Conservation (phyloP, 2,797 vertebrate species). For the Arctocebus calabarensis region DNA sequence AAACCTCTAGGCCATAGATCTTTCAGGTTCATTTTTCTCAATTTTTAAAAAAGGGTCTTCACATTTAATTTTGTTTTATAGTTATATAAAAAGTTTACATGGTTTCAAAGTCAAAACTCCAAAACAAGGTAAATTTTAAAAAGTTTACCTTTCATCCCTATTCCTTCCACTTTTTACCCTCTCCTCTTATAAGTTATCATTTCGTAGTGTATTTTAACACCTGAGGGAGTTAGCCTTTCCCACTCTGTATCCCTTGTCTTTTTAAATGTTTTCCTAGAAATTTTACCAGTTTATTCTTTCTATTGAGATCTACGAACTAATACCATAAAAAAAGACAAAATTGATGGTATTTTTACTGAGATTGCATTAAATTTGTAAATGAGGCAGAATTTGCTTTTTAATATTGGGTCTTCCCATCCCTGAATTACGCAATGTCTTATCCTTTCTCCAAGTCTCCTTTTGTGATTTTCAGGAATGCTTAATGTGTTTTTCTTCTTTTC, state of each 20-base stretch:
- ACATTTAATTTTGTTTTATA: conserved; percentile 1
- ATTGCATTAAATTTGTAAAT: not conserved
- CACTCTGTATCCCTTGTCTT: not conserved
- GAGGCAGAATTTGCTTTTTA: not conserved
- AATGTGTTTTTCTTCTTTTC: not conserved
- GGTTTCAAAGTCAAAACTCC: not conserved
- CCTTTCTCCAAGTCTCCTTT: not conserved
- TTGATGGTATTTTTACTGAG: not conserved
- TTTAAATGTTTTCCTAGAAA: not conserved
- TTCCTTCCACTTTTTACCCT: not conserved
- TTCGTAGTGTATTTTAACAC: not conserved
- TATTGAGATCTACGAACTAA: not conserved
- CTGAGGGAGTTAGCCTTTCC: not conserved
- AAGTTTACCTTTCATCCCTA: not conserved
- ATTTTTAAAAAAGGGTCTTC: not conserved
- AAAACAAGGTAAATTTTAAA: not conserved
- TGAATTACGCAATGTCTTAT: not conserved
- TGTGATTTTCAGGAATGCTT: not conserved
- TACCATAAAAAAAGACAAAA: not conserved
- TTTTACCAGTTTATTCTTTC: conserved; percentile 6
- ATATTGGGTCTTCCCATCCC: not conserved
- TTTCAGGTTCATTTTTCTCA: not conserved
- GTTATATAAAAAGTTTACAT: not conserved
- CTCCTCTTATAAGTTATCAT: not conserved
- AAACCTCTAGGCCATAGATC: not conserved